phyloP scores from a whole-genome alignment of 1,140 invertebrate genomes.

The Anastatus disparis region DNA sequence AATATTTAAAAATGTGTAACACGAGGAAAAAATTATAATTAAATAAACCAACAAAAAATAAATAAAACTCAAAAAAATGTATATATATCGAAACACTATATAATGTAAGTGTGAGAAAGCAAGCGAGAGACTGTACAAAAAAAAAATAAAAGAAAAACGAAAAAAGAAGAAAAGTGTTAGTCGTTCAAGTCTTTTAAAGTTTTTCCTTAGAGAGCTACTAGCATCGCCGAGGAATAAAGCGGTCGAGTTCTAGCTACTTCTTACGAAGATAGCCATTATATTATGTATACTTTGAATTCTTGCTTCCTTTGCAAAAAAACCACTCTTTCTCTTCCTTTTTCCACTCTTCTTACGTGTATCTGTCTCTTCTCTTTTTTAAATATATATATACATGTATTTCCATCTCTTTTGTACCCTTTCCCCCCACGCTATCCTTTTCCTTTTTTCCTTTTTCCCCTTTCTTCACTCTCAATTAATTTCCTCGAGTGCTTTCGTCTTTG shows the following conservation, averaged over 20 bases:
- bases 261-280: constrained; percentile 43
- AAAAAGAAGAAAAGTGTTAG: constrained; percentile 8
- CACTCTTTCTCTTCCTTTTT: neutral
- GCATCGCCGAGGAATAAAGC: constrained; percentile 32
- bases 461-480: constrained; percentile 25
- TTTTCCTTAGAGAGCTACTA: constrained; percentile 20
- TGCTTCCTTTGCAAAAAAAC: constrained; percentile 28
- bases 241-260: constrained; percentile 27
- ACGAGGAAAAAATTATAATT: too few relatives aligned
- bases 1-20: too few relatives aligned
- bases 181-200: constrained; percentile 32
- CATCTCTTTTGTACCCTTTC: neutral
- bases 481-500: constrained; percentile 27
- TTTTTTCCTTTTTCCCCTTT: neutral
- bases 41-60: too few relatives aligned
- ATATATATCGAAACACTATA: neutral
- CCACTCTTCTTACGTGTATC: neutral
- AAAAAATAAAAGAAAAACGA: neutral
- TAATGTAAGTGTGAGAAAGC: neutral
- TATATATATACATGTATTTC: too few relatives aligned
- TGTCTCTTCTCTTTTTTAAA: neutral
- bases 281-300: constrained; percentile 49
- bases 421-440: neutral
- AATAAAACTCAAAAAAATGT: too few relatives aligned
- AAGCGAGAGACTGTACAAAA: neutral